Percentiles rank a stretch among this genome's conserved stretches.
Conservation (phyloP, 2,797 vertebrate species). For the Brachyalestes nurse region DNA sequence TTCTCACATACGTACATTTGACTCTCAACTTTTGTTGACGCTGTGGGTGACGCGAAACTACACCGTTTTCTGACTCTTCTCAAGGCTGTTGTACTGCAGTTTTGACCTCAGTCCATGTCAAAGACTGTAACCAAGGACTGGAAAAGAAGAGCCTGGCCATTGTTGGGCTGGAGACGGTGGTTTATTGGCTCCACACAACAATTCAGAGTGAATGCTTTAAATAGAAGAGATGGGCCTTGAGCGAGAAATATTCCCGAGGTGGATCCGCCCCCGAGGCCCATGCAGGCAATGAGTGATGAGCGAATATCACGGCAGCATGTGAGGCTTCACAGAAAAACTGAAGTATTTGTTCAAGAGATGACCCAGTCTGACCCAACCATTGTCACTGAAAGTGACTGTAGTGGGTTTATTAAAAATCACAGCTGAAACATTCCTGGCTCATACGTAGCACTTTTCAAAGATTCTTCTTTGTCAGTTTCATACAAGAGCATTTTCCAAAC, state of each 20-base stretch:
- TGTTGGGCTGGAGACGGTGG: neutral
- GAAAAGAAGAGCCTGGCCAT: slow-evolving; percentile 7
- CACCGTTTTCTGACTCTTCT: neutral
- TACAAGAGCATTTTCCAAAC: neutral
- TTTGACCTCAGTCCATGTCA: slow-evolving; percentile 19
- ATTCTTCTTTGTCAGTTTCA: neutral
- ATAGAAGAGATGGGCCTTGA: slow-evolving; percentile 31
- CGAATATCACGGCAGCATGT: slow-evolving; percentile 7
- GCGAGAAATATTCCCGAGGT: slow-evolving; percentile 20
- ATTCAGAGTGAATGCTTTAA: slow-evolving; percentile 1
- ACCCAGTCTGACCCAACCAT: slow-evolving; percentile 5
- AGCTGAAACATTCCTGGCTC: neutral
- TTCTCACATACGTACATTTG: neutral
- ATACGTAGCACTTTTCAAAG: neutral
- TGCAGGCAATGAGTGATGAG: neutral
- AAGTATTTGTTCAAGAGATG: neutral
- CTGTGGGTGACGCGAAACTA: slow-evolving; percentile 15
- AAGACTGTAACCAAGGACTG: neutral
- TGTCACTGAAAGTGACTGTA: neutral
- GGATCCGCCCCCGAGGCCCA: neutral
- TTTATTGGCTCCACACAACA: slow-evolving; percentile 5
- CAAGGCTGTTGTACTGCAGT: neutral
- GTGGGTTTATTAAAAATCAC: neutral
- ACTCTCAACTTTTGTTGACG: neutral
- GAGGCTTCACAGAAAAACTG: neutral